Evolutionary conservation across 2,113 vertebrate genomes (phyloP), one percentile per base, ranked within the genome.

Genomic region (Edolisoma coerulescens): DNA sequence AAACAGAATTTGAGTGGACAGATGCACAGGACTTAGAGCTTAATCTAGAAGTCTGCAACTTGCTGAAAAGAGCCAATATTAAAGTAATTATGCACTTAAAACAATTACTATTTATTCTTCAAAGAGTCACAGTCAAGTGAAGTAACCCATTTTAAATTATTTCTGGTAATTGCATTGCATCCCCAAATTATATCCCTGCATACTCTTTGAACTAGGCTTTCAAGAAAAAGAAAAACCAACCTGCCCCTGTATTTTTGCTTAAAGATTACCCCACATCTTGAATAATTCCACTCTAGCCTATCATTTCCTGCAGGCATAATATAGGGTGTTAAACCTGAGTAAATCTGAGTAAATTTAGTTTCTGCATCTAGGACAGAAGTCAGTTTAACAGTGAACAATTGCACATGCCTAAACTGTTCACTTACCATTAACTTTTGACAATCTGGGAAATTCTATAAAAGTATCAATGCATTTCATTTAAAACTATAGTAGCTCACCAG

Each of bases 31-130:
- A 93, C 82, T 98, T 94, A 93, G 59, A 95, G 88, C 86, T 90
- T 95, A 96, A 97, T 67, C 90, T 97, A 91, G 67, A 85, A 94
- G 95, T 90, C 70, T 92, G 68, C n/a, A 59, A 67, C 81, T 96
- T 97, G 84, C 94, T 98, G 96, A 95, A 96, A 97, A 39, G 82
- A 97, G 92, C 53, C 91, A 94, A 89, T 97, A 94, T 96, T 96
- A 97, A 97, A 96, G 73, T 95, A 97, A 97, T 97, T 97, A 89
- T 88, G 95, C 84, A 94, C 97, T 98, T 76, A 93, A 97, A 97
- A 96, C 90, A 95, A 97, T 97, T 96, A 95, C 92, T 96, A 97
- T 95, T 94, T 96, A 90, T 95, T 95, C 96, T 96, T 97, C 96
- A 97, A 97, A 97, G 94, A 96, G 59, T 79, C 65, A 89, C 85